phyloP scores from a whole-genome alignment of 2,888 invertebrate genomes.

The Pecten maximus region DNA sequence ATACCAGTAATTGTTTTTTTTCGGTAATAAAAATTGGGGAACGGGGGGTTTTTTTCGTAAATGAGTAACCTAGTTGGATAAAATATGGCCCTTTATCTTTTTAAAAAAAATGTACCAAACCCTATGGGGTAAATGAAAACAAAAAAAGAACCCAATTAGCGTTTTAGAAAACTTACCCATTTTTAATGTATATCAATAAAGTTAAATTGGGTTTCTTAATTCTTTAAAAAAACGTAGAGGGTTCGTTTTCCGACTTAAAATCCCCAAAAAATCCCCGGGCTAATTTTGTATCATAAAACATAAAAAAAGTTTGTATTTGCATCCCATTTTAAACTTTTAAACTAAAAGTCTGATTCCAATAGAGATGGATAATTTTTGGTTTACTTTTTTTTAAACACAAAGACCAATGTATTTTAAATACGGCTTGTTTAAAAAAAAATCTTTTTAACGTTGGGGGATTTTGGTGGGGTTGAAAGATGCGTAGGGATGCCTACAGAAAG shows the following conservation, averaged over 20 bases:
- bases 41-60: no score
- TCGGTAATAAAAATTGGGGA: no score
- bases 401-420: conserved; percentile 33
- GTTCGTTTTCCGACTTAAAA: not conserved
- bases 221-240: not conserved
- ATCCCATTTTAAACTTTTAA: not conserved
- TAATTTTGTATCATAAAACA: not conserved
- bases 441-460: not conserved
- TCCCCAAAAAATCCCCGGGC: not conserved
- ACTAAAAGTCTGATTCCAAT: not conserved
- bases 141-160: not conserved
- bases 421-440: not conserved
- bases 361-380: not conserved
- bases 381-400: not conserved
- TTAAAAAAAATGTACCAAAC: not conserved
- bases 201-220: not conserved
- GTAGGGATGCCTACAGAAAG: not conserved
- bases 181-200: not conserved
- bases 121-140: not conserved
- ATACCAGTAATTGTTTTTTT: no score
- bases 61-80: no score
- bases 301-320: not conserved
- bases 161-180: not conserved
- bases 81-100: not conserved
- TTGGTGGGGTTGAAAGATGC: not conserved